Base-by-base conservation (phyloP, 2,888 invertebrate species). In the Pammene aurita region DNA sequence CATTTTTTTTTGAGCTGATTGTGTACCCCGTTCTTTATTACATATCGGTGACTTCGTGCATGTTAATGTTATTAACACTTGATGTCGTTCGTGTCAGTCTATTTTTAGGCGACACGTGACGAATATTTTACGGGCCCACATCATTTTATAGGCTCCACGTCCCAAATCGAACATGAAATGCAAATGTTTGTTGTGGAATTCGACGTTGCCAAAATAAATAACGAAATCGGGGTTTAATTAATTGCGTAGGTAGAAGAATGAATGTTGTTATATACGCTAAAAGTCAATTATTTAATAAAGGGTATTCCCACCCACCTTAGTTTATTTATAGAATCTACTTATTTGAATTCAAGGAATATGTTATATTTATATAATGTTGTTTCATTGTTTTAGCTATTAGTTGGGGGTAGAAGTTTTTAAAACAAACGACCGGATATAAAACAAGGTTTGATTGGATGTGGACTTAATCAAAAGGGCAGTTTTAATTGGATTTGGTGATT, bases 191-290 rank as follows among this genome's bases (percentile, higher is more conserved):
- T 5, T 41, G 48, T 41, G 35, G 54, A 61, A 61, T 54, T 61
- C 13, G 26, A 41, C 41, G 55, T 57, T 55, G 67, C 16, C 41
- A 16, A 10, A 67, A 62, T 48, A 67, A 57, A 46, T 14, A 55
- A 67, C 26, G 11, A 34, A 42, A 48, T 44, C 55, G 13, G 41
- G 34, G 5, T 44, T n/a, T 42, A 48, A 55, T 61, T 61, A 56
- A 56, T n/a, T 50, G 26, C 16, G 34, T 62, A 7, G n/a, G 34
- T 62, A 7, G n/a, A 14, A 56, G 10, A 48, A 56, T 48, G 9
- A 34, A 0, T n/a, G 44, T 61, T 60, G 46, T 48, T 55, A 14
- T 54, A 52, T n/a, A 44, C 11, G 55, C 41, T 67, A 42, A 41
- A 34, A 13, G 34, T n/a, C n/a, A 10, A 26, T 55, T 55, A 38